phyloP scores from a whole-genome alignment of 2,113 vertebrate species.

The Pelecanoides urinatrix region DNA sequence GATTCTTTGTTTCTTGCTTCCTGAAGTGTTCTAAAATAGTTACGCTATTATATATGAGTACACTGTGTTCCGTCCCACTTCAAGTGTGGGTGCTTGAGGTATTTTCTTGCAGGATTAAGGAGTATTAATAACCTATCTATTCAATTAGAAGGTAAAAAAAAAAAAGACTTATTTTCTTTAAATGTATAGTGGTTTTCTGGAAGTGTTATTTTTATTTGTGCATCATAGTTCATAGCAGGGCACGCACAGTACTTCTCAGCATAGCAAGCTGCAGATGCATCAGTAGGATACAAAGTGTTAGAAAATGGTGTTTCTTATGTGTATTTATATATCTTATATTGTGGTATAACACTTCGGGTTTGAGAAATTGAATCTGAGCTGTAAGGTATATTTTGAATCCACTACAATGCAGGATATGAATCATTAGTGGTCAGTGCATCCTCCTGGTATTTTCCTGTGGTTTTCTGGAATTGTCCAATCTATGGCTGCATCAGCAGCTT shows the following conservation, averaged over 20 bases:
- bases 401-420: background rate
- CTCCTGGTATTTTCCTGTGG: background rate
- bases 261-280: background rate
- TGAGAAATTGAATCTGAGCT: background rate
- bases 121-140: background rate
- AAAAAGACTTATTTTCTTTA: background rate
- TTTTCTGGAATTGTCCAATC: background rate
- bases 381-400: background rate
- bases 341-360: background rate
- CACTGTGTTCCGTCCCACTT: background rate
- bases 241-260: background rate
- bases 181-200: background rate
- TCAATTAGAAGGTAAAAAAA: background rate
- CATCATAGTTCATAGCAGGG: background rate
- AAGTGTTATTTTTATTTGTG: background rate
- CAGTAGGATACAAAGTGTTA: background rate
- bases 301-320: background rate
- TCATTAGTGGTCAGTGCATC: background rate
- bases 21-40: constrained; percentile 29
- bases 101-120: constrained; percentile 10
- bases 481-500: background rate
- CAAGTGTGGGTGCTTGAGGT: constrained; percentile 19
- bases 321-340: background rate
- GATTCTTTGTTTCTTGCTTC: constrained; percentile 2
- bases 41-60: background rate